Evolutionary conservation across 1,140 invertebrate species (phyloP).

Genomic region (Drosophila baimaii): DNA sequence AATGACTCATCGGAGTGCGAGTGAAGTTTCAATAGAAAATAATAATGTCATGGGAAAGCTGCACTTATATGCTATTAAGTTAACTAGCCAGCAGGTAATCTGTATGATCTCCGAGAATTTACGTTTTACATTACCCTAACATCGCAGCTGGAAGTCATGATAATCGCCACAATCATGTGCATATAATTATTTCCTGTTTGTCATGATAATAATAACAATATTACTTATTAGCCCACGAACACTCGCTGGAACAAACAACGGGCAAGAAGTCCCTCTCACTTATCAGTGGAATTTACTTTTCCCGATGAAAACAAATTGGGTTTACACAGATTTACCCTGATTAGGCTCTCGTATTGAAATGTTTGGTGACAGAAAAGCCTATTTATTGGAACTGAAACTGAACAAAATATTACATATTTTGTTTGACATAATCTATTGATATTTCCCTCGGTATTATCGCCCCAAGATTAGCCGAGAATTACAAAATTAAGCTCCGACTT

Average conservation of each 20-base stretch:
- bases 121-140: constrained; percentile 14
- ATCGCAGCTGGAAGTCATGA: constrained; percentile 13
- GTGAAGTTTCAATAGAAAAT: neutral
- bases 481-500: neutral
- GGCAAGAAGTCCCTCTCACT: neutral
- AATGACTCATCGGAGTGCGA: constrained; percentile 23
- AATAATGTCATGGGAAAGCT: constrained; percentile 24
- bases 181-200: constrained; percentile 36
- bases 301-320: constrained; percentile 4
- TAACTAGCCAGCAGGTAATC: constrained; percentile 25
- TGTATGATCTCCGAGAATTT: constrained; percentile 29
- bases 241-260: constrained; percentile 1
- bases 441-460: neutral
- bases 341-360: neutral
- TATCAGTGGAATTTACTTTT: constrained; percentile 2
- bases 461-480: neutral
- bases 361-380: neutral
- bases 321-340: neutral
- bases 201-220: constrained; percentile 22
- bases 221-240: constrained; percentile 12
- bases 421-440: neutral
- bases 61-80: constrained; percentile 3
- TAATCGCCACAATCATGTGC: constrained; percentile 21
- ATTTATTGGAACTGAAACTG: too few relatives aligned
- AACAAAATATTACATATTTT: neutral